Conservation (phyloP, 2,797 vertebrate species). For the Macropodus opercularis region DNA sequence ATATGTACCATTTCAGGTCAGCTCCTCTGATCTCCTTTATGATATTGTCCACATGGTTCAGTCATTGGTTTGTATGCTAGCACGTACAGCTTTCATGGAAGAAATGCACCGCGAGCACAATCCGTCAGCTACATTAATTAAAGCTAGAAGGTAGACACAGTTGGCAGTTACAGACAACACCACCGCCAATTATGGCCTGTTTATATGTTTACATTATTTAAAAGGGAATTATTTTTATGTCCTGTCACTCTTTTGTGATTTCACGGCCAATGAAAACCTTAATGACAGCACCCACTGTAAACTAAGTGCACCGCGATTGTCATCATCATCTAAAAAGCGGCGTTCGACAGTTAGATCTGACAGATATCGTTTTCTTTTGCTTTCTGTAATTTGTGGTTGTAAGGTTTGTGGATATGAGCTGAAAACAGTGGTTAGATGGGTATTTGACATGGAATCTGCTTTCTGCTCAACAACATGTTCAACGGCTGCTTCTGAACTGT, state of each 20-base stretch:
- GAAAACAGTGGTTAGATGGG: slow-evolving; percentile 63
- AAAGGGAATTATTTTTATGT: slow-evolving; percentile 14
- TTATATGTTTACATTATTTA: slow-evolving; percentile 29
- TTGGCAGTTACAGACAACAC: slow-evolving; percentile 11
- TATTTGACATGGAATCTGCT: slow-evolving; percentile 65
- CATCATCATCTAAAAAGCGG: not conserved
- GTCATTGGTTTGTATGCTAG: not conserved
- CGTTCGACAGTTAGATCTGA: not conserved
- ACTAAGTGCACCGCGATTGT: slow-evolving; percentile 5
- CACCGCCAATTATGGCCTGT: slow-evolving; percentile 25
- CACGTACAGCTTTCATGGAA: slow-evolving; percentile 29
- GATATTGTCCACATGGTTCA: too few species aligned
- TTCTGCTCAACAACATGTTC: slow-evolving; percentile 62
- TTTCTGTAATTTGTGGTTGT: slow-evolving; percentile 66
- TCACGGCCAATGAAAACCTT: slow-evolving; percentile 1
- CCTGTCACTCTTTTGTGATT: slow-evolving; percentile 11
- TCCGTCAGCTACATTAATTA: slow-evolving; percentile 47
- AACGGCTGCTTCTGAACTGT: slow-evolving; percentile 41
- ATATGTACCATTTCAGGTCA: too few species aligned
- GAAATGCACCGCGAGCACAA: slow-evolving; percentile 8
- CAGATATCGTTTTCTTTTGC: slow-evolving; percentile 16
- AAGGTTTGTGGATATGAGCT: slow-evolving; percentile 51
- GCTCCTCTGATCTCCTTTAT: too few species aligned
- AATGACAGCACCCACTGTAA: slow-evolving; percentile 12
- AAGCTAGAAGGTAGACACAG: slow-evolving; percentile 18